Evolutionary conservation across 2,888 invertebrate species (phyloP).

Genomic region (Phytoseiulus persimilis): DNA sequence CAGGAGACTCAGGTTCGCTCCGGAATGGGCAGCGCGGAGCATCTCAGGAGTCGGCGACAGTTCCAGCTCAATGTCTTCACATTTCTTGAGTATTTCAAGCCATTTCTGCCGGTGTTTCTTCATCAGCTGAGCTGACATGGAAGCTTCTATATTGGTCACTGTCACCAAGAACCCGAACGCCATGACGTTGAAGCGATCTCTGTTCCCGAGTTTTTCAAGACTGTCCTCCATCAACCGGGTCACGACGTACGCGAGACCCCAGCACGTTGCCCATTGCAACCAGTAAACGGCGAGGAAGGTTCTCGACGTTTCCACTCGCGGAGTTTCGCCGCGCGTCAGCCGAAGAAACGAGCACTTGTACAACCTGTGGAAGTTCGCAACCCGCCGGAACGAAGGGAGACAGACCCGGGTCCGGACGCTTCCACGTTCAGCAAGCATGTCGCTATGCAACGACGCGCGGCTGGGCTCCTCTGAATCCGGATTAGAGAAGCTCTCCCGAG

Average conservation of each 20-base stretch:
- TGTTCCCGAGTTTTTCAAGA: not conserved
- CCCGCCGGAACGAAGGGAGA: not conserved
- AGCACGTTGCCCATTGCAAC: not conserved
- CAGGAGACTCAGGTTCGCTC: not conserved
- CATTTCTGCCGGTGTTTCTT: not conserved
- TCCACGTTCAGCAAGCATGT: not conserved
- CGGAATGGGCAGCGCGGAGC: not conserved
- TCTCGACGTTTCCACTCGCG: not conserved
- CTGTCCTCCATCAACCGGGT: not conserved
- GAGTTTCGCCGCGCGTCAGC: not conserved
- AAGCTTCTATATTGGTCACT: not conserved
- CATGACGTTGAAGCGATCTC: constrained; percentile 16
- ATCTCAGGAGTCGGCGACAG: not conserved
- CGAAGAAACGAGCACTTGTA: not conserved
- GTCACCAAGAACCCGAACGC: not conserved
- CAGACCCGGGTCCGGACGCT: not conserved
- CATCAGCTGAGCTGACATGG: not conserved
- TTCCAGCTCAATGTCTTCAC: not conserved
- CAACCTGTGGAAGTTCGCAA: not conserved
- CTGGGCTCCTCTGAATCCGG: no score
- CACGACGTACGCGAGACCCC: not conserved
- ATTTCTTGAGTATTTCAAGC: not conserved
- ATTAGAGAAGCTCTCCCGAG: no score
- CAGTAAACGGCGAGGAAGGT: constrained; percentile 6
- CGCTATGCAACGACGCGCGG: not conserved